Evolutionary conservation across 2,113 vertebrate genomes (phyloP), one percentile per base, ranked within the genome.

Genomic region (Fregata magnificens): DNA sequence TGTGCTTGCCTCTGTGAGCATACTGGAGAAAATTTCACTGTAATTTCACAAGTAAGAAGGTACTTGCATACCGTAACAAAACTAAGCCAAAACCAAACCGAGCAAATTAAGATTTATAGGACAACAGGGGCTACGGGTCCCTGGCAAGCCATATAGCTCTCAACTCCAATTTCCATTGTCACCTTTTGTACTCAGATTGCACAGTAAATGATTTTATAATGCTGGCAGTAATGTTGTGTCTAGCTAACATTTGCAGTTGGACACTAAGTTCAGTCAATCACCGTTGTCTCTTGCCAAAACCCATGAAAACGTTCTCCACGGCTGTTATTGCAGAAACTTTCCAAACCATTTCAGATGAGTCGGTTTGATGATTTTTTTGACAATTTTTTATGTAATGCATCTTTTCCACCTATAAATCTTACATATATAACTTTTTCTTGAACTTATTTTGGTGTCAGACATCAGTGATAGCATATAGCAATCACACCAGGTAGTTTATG

Each of bases 401-500:
- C 11, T 77, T 83, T 83, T 62, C 32, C 3, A 16, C 36, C 44
- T 38, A 4, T 40, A 74, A 84, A 61, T 91, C 56, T 78, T 44
- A 84, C 3, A 50, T 29, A 61, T 14, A 11, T 53, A 58, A 86
- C 15, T 66, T 90, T 58, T 84, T 12, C n/a, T 73, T 78, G 8
- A 55, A 40, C 73, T 86, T 81, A 74, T 81, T 96, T 82, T 71
- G 59, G 65, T 58, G 42, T 82, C 80, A 67, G 83, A 49, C 40
- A 34, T 40, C 1, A 14, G 55, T 42, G 80, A 92, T n/a, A 77
- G 59, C 42, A 17, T 1, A 42, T 0, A 91, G 77, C 26, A 78
- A 74, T 95, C 83, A 61, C 26, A n/a, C 40, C 42, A 74, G 32
- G 38, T 81, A 67, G 91, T 81, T 95, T 83, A 62, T 78, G 69